Evolutionary conservation across 92 coral and sea anemone species (phyloP), one percentile per base, ranked within the genome.

Genomic region (Pocillopora meandrina): DNA sequence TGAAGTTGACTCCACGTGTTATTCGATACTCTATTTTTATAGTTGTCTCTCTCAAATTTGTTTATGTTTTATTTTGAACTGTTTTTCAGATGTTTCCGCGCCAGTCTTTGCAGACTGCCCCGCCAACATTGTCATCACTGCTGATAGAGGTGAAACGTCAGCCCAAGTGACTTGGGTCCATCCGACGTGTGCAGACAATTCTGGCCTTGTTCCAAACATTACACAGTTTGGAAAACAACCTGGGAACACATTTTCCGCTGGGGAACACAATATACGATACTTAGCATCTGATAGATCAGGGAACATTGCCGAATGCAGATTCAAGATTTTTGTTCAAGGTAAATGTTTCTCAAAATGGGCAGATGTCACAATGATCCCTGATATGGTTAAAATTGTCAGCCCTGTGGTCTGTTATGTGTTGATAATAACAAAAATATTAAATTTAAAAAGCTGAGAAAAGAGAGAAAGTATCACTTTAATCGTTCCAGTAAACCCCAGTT

Each of bases 221-320:
- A 82, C 84, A 0, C 84, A 76, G 19, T 72, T 34, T 5, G 95
- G 95, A 47, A 90, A 87, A 61, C 71, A 56, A 20, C 76, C 90
- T 10, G 92, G 90, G 47, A 86, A 74, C 12, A 65, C n/a, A 69
- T 91, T 91, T 69, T 21, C 56, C 26, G 92, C 61, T 13, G 95
- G 95, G 14, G 64, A 89, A 49, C 90, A 91, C 76, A 59, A 63
- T 3, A 73, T 89, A 16, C 60, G 60, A 12, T 91, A 91, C 88
- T 13, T 66, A 12, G 92, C 88, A 4, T 77, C 86, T 18, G 95
- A 91, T 42, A 62, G 57, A 66, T 66, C 86, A 64, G 92, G 90
- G 6, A 89, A 89, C 80, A 31, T 74, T 61, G 92, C 83, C n/a
- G 80, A 83, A 56, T 91, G 95, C 60, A 76, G 55, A 19, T 82